Evolutionary conservation across 2,113 vertebrate species (phyloP).

Genomic region (Salminus brasiliensis): DNA sequence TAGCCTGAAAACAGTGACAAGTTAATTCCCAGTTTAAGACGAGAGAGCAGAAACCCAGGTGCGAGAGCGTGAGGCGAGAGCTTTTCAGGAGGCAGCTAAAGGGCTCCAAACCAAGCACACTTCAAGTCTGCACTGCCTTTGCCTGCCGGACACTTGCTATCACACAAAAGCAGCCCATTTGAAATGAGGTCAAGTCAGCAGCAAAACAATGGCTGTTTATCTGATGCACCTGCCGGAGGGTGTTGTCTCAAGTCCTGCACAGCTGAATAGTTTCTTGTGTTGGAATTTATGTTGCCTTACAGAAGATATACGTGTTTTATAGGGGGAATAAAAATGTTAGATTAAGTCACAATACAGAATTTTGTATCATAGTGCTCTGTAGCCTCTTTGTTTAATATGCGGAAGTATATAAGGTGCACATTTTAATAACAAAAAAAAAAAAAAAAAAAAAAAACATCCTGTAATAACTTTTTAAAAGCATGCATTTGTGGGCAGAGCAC

Average conservation of each 20-base stretch:
- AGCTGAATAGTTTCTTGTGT: background rate
- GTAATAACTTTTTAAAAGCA: too few species aligned
- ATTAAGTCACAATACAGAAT: too few species aligned
- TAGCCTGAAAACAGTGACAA: constrained; percentile 14
- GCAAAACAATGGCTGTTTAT: constrained; percentile 30
- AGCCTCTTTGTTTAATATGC: too few species aligned
- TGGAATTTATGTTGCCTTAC: background rate
- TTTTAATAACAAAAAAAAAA: too few species aligned
- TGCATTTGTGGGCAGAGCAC: too few species aligned
- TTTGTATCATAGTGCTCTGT: too few species aligned
- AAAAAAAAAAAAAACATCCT: too few species aligned
- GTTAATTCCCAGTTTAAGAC: constrained; percentile 57
- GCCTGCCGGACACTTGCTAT: constrained; percentile 11
- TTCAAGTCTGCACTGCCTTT: background rate
- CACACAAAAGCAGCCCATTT: constrained; percentile 23
- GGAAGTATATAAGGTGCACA: too few species aligned
- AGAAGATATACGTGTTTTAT: background rate
- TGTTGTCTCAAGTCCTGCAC: constrained; percentile 23
- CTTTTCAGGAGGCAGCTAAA: constrained; percentile 1
- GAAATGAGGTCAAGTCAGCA: constrained; percentile 34
- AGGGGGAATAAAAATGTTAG: background rate
- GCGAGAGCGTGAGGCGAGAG: background rate
- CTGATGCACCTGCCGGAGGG: constrained; percentile 35
- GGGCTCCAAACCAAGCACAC: constrained; percentile 11
- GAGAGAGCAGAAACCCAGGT: constrained; percentile 19